Evolutionary conservation across 2,113 vertebrate genomes (phyloP).

Genomic region (Prietella phreatophila): DNA sequence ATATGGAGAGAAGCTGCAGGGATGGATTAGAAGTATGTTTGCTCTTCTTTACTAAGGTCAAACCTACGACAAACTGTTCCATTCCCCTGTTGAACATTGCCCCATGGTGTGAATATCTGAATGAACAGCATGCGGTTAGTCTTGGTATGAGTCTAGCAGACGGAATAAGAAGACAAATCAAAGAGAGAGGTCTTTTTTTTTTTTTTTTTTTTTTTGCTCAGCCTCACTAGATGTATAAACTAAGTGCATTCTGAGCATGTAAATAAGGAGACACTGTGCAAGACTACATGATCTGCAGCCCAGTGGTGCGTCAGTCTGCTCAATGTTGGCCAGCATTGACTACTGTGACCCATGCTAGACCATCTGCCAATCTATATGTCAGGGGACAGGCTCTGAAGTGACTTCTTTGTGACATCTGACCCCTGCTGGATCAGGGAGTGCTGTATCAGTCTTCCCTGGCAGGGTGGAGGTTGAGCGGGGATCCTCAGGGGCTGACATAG

Average conservation of each 20-base stretch:
- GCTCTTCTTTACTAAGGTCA: not conserved
- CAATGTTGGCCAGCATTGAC: not conserved
- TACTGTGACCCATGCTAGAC: constrained; percentile 18
- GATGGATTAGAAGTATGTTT: not conserved
- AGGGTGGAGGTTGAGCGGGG: constrained; percentile 5
- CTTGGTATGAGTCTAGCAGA: constrained; percentile 5
- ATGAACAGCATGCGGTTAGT: not conserved
- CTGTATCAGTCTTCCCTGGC: constrained; percentile 35
- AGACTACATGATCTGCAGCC: constrained; percentile 21
- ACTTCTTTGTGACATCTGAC: constrained; percentile 47
- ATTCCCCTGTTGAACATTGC: not conserved
- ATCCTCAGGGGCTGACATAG: not conserved
- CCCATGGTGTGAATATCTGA: not conserved
- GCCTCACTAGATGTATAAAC: not conserved
- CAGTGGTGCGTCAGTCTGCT: constrained; percentile 26
- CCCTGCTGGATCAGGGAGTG: constrained; percentile 26
- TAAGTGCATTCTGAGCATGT: not conserved
- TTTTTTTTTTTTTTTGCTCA: not conserved
- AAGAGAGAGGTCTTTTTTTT: too few relatives aligned
- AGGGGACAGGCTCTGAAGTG: constrained; percentile 20
- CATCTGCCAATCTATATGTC: constrained; percentile 45
- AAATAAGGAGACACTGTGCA: not conserved
- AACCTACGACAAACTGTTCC: not conserved
- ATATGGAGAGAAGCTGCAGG: not conserved
- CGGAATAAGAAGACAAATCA: not conserved